phyloP scores from a whole-genome alignment of 2,113 vertebrate genomes.

The Hydrolagus affinis region DNA sequence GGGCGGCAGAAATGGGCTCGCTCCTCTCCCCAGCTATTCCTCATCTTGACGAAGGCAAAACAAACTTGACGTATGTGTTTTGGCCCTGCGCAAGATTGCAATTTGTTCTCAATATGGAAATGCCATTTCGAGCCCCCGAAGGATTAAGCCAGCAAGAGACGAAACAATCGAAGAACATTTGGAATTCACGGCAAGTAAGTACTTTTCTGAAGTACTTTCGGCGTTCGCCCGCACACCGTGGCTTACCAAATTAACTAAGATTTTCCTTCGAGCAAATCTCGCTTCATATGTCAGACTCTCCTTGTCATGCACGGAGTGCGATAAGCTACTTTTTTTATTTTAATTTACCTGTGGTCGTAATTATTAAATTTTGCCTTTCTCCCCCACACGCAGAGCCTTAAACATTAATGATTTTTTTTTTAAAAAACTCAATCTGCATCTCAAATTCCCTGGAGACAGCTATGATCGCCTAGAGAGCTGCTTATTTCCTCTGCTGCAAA shows the following conservation, averaged over 20 bases:
- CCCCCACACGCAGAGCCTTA: background rate
- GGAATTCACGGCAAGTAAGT: background rate
- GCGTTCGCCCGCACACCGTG: background rate
- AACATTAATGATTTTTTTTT: background rate
- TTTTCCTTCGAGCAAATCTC: slow-evolving; percentile 11
- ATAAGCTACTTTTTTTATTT: background rate
- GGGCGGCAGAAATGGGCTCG: too few species aligned
- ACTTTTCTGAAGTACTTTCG: background rate
- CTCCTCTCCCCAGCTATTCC: too few species aligned
- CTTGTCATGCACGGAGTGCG: background rate
- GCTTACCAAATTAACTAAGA: slow-evolving; percentile 16
- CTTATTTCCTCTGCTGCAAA: background rate
- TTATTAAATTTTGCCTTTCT: background rate
- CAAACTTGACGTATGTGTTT: background rate
- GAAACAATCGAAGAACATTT: background rate
- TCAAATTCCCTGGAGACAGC: background rate
- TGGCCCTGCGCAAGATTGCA: background rate
- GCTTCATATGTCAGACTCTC: background rate
- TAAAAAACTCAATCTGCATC: background rate
- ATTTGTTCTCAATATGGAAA: background rate
- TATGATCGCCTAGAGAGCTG: background rate
- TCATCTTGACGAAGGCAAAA: slow-evolving; percentile 2
- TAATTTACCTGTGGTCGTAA: background rate
- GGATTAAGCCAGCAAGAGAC: background rate
- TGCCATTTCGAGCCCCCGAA: background rate